These are phyloP conservation scores for Rhopalosiphum nymphaeae DNA, from an alignment of 2,888 invertebrate genomes.

Conservation along the genomic window DNA sequence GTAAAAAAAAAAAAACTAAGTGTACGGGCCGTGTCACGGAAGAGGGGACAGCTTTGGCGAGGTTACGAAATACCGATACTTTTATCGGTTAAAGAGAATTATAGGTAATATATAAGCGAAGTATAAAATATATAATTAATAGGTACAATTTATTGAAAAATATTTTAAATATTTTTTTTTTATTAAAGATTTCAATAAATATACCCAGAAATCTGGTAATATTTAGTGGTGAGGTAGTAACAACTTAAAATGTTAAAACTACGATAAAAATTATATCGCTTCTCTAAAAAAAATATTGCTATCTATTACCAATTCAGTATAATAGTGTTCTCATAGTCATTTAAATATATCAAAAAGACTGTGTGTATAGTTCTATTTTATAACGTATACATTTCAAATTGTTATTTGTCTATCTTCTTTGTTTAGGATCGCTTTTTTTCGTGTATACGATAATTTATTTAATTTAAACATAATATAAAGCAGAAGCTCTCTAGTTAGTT, in stretches of 20 bases:
- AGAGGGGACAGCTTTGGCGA: not conserved
- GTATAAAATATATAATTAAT: not conserved
- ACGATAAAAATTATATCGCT: not conserved
- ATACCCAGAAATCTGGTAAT: not conserved
- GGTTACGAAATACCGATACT: not conserved
- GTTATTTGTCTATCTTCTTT: not conserved
- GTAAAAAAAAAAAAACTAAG: not conserved
- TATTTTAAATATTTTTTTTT: not conserved
- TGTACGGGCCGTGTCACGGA: not conserved
- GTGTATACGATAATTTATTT: too few relatives aligned
- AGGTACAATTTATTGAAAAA: not conserved
- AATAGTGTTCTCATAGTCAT: not conserved
- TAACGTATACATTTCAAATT: not conserved
- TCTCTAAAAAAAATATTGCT: not conserved
- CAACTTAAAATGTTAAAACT: not conserved
- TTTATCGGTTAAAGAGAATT: not conserved
- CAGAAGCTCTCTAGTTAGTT: too few relatives aligned
- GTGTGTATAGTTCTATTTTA: not conserved
- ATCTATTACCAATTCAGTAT: not conserved
- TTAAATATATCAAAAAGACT: not conserved
- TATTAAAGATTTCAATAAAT: not conserved
- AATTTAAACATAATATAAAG: too few relatives aligned
- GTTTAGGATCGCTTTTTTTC: too few relatives aligned
- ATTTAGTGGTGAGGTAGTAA: not conserved
- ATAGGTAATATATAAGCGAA: not conserved